Conservation (phyloP, 2,888 invertebrate genomes). For the Lepas anatifera region DNA sequence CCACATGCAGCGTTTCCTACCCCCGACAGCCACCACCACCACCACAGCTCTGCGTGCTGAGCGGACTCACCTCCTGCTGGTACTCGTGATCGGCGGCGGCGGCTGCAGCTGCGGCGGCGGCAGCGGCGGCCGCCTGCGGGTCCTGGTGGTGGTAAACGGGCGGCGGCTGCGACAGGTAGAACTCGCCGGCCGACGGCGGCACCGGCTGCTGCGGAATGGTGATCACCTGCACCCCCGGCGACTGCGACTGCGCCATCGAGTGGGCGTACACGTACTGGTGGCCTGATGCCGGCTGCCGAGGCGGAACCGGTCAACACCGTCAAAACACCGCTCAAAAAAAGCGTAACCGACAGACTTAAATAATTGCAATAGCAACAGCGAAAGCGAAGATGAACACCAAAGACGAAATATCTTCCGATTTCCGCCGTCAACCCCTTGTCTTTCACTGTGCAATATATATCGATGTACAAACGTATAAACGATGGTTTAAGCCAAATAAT, state of each 20-base stretch:
- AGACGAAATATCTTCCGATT: no score
- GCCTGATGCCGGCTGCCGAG: background rate
- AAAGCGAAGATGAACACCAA: no score
- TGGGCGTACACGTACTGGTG: constrained; percentile 11
- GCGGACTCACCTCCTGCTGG: background rate
- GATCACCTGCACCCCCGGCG: background rate
- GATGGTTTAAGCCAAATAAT: no score
- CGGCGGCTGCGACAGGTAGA: constrained; percentile 1
- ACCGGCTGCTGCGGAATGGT: constrained; percentile 10
- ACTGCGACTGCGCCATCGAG: background rate
- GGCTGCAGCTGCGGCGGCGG: background rate
- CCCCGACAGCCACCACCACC: no score
- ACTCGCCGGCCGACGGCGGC: constrained; percentile 3
- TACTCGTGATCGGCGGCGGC: background rate
- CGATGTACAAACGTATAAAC: no score
- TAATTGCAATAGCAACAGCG: no score
- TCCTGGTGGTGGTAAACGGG: constrained; percentile 8
- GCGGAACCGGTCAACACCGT: background rate
- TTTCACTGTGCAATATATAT: no score
- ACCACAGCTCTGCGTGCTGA: background rate
- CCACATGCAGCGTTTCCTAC: no score
- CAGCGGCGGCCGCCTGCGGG: background rate
- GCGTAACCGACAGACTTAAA: no score
- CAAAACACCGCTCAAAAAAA: no score
- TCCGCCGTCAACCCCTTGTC: no score